Evolutionary conservation across 2,888 invertebrate genomes (phyloP), one percentile per base, ranked within the genome.

Genomic region (Pseudococcus longispinus): DNA sequence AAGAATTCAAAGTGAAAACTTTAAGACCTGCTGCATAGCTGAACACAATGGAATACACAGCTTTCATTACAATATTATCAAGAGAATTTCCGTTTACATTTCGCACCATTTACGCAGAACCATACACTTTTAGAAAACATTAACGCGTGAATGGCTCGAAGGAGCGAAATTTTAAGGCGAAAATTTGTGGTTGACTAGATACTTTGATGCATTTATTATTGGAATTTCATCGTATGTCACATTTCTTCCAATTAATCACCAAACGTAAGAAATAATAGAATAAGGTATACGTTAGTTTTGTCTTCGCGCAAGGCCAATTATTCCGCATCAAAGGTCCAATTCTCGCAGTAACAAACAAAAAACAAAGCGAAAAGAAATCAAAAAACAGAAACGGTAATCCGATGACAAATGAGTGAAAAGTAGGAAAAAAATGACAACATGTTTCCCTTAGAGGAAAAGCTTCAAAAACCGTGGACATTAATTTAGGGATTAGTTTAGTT

Each of bases 61-160:
- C 65, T 74, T 74, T 74, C 74, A 74, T 74, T 74, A 74, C 37
- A 32, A 74, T 74, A 74, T 51, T 51, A 74, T 32, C 29, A 32
- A 29, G 32, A 32, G 37, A 74, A 37, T 37, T 74, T 74, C 74
- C n/a, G 26, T 32, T 32, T 29, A 74, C 74, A 74, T 74, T 74
- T 74, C 74, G 74, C 32, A 37, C 29, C 29, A 74, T 74, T 32
- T 74, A 74, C 74, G 37, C 32, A 26, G 37, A 74, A 32, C 32
- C 32, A 37, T 26, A 74, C 32, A 74, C 32, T n/a, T 74, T 74
- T n/a, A 18, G 74, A 37, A 74, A 32, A 74, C n/a, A 37, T 32
- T 32, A 29, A 74, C 74, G 74, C 32, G 74, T 74, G 74, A 37
- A 32, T 74, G 37, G 37, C 15, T 74, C 37, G n/a, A 74, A 37